Conservation (phyloP, 2,888 invertebrate species). For the Copidosoma aretas region DNA sequence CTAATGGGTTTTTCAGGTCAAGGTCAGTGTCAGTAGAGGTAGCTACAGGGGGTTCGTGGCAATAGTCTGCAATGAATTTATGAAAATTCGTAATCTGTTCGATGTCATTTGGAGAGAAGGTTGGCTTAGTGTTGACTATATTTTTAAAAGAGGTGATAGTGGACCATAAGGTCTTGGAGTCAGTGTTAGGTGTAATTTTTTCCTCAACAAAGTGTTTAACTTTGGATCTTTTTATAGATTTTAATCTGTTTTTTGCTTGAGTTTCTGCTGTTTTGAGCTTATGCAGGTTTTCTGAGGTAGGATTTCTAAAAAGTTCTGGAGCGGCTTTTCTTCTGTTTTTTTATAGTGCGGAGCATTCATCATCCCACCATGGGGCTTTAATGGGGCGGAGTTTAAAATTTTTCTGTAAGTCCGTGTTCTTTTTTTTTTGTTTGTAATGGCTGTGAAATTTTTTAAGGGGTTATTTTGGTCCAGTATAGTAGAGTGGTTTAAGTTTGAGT, state of each 20-base stretch:
- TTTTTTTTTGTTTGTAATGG: background rate
- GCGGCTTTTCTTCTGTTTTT: background rate
- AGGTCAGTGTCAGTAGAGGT: too few species aligned
- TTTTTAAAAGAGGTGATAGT: background rate
- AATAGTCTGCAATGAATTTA: conserved; percentile 1
- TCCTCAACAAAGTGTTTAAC: background rate
- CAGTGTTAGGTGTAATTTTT: background rate
- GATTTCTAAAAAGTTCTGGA: background rate
- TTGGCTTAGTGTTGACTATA: background rate
- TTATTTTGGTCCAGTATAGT: background rate
- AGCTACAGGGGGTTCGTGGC: background rate
- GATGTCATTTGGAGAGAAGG: background rate
- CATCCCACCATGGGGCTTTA: background rate
- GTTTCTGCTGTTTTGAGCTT: background rate
- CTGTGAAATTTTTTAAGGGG: background rate
- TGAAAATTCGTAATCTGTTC: background rate
- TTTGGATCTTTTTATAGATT: background rate
- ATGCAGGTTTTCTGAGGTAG: background rate
- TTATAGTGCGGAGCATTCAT: background rate
- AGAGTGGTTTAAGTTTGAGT: too few species aligned
- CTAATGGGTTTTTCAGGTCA: too few species aligned
- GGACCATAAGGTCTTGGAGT: background rate
- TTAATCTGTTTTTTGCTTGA: background rate
- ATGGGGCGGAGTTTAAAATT: background rate
- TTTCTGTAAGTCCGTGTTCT: background rate